These are phyloP conservation scores for Trachelus tabidus DNA, from an alignment of 2,888 invertebrate genomes.

Conservation along the genomic window DNA sequence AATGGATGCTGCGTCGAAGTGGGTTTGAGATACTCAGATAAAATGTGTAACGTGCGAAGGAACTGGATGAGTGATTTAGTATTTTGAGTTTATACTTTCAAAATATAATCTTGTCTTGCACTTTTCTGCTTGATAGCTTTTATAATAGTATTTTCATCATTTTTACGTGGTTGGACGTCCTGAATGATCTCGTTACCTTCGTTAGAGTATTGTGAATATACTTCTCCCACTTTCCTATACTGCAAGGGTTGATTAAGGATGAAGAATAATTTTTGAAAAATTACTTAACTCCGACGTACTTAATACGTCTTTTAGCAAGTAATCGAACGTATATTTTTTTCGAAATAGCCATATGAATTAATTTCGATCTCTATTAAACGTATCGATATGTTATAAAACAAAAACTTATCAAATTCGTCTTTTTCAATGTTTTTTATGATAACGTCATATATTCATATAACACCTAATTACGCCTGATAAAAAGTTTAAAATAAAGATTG, in stretches of 20 bases:
- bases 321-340: neutral
- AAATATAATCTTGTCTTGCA: neutral
- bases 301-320: neutral
- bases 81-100: neutral
- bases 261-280: neutral
- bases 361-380: neutral
- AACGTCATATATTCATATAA: neutral
- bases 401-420: neutral
- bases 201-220: neutral
- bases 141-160: neutral
- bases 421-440: neutral
- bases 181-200: neutral
- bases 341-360: neutral
- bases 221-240: neutral
- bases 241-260: neutral
- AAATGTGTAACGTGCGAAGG: neutral
- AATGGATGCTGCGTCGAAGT: neutral
- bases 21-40: neutral
- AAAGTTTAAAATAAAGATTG: neutral
- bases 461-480: neutral
- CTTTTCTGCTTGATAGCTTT: neutral
- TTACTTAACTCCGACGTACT: neutral
- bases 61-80: neutral
- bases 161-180: neutral
- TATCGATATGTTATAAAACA: neutral